Evolutionary conservation across 2,113 vertebrate species (phyloP).

Genomic region (Entomyzon cyanotis): DNA sequence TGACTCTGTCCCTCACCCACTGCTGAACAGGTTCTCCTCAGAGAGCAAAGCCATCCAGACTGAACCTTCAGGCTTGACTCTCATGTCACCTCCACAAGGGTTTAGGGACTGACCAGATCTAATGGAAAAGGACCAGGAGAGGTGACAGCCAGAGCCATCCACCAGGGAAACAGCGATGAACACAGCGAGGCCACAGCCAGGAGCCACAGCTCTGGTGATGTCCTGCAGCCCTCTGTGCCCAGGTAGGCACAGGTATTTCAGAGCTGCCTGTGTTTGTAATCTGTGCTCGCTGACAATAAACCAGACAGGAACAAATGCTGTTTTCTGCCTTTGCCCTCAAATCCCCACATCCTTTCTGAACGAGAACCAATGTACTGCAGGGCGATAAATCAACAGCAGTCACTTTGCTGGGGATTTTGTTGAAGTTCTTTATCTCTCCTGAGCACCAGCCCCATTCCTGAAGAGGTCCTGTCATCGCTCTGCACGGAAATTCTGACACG

Average conservation of each 20-base stretch:
- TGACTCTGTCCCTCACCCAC: neutral
- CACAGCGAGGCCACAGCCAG: accelerated
- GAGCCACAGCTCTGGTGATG: accelerated
- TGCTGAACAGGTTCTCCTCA: neutral
- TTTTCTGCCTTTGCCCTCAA: neutral
- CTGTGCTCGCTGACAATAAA: neutral
- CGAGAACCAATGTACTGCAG: neutral
- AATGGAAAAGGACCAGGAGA: neutral
- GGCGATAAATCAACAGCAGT: neutral
- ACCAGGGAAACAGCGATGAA: neutral
- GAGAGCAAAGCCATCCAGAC: neutral
- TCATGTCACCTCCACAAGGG: accelerated
- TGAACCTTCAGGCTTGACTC: neutral
- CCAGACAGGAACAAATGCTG: neutral
- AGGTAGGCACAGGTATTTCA: neutral
- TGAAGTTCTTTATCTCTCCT: neutral
- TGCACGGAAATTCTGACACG: neutral
- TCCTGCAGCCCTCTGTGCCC: neutral
- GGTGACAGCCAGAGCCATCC: neutral
- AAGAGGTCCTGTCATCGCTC: neutral
- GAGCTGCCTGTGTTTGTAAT: neutral
- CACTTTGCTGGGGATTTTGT: neutral
- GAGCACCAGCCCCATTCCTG: neutral
- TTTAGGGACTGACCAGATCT: neutral
- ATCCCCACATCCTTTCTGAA: neutral